Evolutionary conservation across 1,140 invertebrate genomes (phyloP), one percentile per base, ranked within the genome.

Genomic region (Meloidogyne chitwoodi): DNA sequence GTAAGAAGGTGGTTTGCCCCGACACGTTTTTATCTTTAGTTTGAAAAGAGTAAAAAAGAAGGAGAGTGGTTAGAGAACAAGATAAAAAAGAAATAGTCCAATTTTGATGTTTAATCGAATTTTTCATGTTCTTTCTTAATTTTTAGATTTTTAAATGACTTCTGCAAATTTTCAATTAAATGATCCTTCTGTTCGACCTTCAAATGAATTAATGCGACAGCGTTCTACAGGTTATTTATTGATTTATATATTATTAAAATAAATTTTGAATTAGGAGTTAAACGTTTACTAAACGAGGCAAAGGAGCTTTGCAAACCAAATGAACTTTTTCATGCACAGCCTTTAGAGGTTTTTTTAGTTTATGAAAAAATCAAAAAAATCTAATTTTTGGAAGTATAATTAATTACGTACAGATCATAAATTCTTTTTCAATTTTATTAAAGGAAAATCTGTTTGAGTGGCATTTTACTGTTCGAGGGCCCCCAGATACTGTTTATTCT

Each of bases 371-470:
- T n/a, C n/a, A n/a, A n/a, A n/a, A n/a, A n/a, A n/a, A n/a, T n/a
- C n/a, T n/a, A n/a, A n/a, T n/a, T n/a, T 31, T 31, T 31, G 29
- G 6, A 31, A 31, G 6, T 3, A 31, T 31, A 31, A 31, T 31
- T 6, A 6, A 31, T n/a, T n/a, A 31, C 2, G 29, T 31, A 31
- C 29, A 2, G 6, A 31, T 67, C 48, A 67, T 34, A 8, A 41
- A 73, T 71, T 61, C 26, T 48, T 68, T 41, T 76, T 29, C 24
- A 65, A 8, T 74, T 34, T 10, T 48, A 61, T 76, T 83, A 34
- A 72, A 90, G 87, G 94, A 96, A 84, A 97, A 97, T 89, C 88
- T 98, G 31, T 98, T 97, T 89, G 95, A 98, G 88, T 97, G 95
- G 95, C 95, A 98, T 89, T 98, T 97, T 88, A 97, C 95, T 0